phyloP scores from a whole-genome alignment of 2,888 invertebrate genomes.

The Argyra leucocephala region DNA sequence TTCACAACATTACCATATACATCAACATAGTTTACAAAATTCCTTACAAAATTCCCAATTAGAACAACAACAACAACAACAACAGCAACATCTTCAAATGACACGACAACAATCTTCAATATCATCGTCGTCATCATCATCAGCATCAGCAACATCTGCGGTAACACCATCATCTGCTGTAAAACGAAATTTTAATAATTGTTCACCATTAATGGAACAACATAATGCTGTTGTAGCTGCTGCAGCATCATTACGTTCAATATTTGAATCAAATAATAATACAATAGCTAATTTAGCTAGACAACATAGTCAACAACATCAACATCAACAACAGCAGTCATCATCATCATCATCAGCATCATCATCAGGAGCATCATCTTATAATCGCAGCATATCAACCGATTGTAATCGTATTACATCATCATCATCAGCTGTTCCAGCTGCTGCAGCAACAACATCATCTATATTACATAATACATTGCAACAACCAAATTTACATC shows the following conservation, averaged over 20 bases:
- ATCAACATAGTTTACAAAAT: not conserved
- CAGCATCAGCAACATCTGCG: not conserved
- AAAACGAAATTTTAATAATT: not conserved
- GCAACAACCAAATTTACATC: conserved; percentile 16
- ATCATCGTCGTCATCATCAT: not conserved
- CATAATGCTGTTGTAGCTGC: not conserved
- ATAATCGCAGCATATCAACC: conserved; percentile 23
- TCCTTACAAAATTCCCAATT: not conserved
- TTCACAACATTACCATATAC: not conserved
- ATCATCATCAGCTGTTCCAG: conserved; percentile 11
- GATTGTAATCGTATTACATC: conserved; percentile 21
- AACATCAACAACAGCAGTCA: conserved; percentile 5
- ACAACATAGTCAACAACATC: conserved; percentile 10
- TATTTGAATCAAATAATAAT: conserved; percentile 9
- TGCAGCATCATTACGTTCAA: not conserved
- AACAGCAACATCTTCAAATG: not conserved
- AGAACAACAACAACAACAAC: not conserved
- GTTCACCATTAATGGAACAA: not conserved
- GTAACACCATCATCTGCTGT: not conserved
- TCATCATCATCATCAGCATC: not conserved
- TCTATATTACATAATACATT: conserved; percentile 13
- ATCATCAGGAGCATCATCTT: conserved; percentile 13
- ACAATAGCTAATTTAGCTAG: not conserved
- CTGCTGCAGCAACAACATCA: conserved; percentile 16
- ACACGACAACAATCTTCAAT: not conserved